phyloP scores from a whole-genome alignment of 1,140 invertebrate genomes.

The Colletes gigas region DNA sequence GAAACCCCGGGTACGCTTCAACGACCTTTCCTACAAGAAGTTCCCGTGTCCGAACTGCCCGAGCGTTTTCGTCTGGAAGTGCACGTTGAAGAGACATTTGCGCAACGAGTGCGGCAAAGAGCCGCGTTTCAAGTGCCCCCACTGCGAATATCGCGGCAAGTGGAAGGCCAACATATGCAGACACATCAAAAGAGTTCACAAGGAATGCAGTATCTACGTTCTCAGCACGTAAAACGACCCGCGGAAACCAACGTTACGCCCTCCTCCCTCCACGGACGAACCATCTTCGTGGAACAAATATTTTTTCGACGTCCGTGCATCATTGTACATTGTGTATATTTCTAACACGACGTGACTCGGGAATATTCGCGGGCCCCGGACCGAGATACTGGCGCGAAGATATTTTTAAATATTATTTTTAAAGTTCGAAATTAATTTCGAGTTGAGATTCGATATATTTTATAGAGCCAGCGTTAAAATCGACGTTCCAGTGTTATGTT shows the following conservation, averaged over 20 bases:
- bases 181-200: constrained; percentile 65
- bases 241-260: no score
- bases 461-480: no score
- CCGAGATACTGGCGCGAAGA: no score
- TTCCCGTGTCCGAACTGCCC: constrained; percentile 72
- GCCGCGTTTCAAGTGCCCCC: constrained; percentile 83
- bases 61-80: constrained; percentile 75
- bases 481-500: no score
- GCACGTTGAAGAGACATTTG: constrained; percentile 71
- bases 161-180: constrained; percentile 66
- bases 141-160: constrained; percentile 82
- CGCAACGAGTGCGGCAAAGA: constrained; percentile 78
- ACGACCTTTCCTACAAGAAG: constrained; percentile 2
- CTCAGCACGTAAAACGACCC: neutral
- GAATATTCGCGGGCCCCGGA: no score
- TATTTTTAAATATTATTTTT: no score
- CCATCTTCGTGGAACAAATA: neutral
- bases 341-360: neutral
- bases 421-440: no score
- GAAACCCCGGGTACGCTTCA: neutral
- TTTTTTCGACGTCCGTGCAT: neutral
- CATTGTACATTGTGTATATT: no score
- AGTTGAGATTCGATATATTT: no score
- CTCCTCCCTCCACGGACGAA: neutral
- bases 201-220: constrained; percentile 28